Conservation (phyloP, 2,888 invertebrate species). For the Drosophila formosana region DNA sequence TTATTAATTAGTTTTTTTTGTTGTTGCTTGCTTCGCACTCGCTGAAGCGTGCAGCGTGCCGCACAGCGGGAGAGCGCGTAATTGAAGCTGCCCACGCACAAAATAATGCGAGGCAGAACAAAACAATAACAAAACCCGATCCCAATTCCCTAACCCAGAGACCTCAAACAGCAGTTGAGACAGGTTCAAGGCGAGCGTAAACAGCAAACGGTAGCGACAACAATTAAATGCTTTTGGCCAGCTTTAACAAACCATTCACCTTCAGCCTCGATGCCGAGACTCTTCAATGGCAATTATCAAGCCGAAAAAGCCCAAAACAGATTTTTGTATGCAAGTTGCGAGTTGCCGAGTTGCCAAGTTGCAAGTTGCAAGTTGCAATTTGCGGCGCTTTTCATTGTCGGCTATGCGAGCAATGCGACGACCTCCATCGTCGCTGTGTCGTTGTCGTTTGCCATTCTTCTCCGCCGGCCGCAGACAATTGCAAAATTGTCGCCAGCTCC, state of each 20-base stretch:
- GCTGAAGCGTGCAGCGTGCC: conserved; percentile 54
- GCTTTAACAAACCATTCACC: conserved; percentile 6
- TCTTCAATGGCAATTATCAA: conserved; percentile 70
- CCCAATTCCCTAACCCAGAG: conserved; percentile 3
- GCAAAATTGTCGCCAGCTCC: conserved; percentile 83
- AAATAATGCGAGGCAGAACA: neutral
- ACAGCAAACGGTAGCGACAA: conserved; percentile 59
- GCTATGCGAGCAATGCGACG: conserved; percentile 73
- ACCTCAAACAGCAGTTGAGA: conserved; percentile 16
- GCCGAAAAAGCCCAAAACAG: conserved; percentile 61
- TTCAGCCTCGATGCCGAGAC: neutral
- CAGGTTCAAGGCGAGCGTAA: conserved; percentile 63
- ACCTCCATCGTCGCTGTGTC: conserved; percentile 70
- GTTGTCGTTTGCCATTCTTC: conserved; percentile 7
- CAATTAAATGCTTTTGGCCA: conserved; percentile 65
- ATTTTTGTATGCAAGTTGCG: conserved; percentile 79
- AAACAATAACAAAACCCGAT: conserved; percentile 1
- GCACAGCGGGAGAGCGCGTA: conserved; percentile 62
- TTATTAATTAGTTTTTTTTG: conserved; percentile 79
- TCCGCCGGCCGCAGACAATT: conserved; percentile 62
- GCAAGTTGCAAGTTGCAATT: conserved; percentile 43
- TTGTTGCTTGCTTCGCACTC: conserved; percentile 24
- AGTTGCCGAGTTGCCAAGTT: conserved; percentile 40
- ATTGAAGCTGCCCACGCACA: conserved; percentile 77
- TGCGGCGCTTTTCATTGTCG: conserved; percentile 80